Conservation (phyloP, 2,888 invertebrate genomes). For the Punctoribates punctum region DNA sequence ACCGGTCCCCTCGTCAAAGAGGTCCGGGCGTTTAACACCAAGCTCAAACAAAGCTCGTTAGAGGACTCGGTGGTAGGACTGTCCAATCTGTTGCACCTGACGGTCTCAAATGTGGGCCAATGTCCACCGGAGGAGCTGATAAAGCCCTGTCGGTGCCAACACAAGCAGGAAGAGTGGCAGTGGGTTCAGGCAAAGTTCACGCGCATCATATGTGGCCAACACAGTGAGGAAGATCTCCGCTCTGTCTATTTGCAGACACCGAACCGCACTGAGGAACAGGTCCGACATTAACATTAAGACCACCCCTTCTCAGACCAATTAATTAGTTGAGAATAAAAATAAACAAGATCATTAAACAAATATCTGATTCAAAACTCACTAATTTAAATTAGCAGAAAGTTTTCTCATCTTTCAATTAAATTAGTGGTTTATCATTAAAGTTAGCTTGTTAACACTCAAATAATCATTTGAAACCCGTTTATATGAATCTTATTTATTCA, state of each 20-base stretch:
- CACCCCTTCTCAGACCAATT: too few relatives aligned
- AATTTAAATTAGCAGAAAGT: too few relatives aligned
- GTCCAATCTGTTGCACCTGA: conserved; percentile 40
- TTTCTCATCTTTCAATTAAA: too few relatives aligned
- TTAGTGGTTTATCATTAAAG: too few relatives aligned
- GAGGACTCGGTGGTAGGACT: conserved; percentile 39
- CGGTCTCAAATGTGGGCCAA: conserved; percentile 40
- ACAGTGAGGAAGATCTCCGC: conserved; percentile 31
- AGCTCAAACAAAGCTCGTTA: conserved; percentile 38
- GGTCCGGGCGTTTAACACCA: conserved; percentile 40
- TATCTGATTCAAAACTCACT: too few relatives aligned
- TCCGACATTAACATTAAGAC: not conserved
- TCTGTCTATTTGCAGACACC: conserved; percentile 24
- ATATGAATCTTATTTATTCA: too few relatives aligned
- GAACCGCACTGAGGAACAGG: conserved; percentile 40
- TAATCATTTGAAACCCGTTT: too few relatives aligned
- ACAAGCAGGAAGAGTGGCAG: conserved; percentile 40
- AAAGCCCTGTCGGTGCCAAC: conserved; percentile 38
- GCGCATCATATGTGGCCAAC: conserved; percentile 36
- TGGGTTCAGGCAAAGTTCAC: conserved; percentile 41
- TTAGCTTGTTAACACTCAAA: too few relatives aligned
- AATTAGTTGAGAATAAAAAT: too few relatives aligned
- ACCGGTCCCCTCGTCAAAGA: conserved; percentile 41
- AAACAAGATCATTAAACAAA: too few relatives aligned
- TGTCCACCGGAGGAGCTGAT: conserved; percentile 40